A percentile compares a stretch with the other conserved stretches of the same genome.
These are phyloP conservation scores for Vanacampus margaritifer DNA, from an alignment of 2,113 vertebrate genomes.

Conservation along the genomic window DNA sequence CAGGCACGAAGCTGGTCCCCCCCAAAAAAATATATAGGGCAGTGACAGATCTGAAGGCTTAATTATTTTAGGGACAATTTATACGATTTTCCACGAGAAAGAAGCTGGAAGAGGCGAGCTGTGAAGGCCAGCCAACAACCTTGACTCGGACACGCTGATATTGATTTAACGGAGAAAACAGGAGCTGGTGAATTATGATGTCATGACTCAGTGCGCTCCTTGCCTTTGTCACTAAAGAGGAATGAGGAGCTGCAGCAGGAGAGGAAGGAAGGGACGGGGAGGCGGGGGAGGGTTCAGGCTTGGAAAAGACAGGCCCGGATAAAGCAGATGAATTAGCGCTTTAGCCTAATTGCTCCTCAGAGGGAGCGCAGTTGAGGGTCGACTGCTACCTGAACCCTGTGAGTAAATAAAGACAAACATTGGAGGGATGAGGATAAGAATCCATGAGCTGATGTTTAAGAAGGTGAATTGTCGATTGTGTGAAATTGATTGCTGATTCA, in stretches of 20 bases:
- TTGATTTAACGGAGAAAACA: slow-evolving; percentile 75
- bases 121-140: slow-evolving; percentile 66
- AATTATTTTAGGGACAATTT: slow-evolving; percentile 75
- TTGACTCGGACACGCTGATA: slow-evolving; percentile 73
- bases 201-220: slow-evolving; percentile 71
- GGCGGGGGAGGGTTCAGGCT: slow-evolving; percentile 27
- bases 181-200: slow-evolving; percentile 73
- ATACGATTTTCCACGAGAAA: slow-evolving; percentile 72
- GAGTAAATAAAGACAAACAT: slow-evolving; percentile 8
- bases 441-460: neutral
- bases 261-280: slow-evolving; percentile 3
- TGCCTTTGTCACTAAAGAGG: slow-evolving; percentile 64
- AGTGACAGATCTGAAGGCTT: slow-evolving; percentile 67
- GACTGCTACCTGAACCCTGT: slow-evolving; percentile 21
- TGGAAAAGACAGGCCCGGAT: slow-evolving; percentile 40
- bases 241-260: slow-evolving; percentile 10
- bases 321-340: slow-evolving; percentile 58
- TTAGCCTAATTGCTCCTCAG: slow-evolving; percentile 55
- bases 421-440: neutral
- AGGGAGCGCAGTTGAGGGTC: slow-evolving; percentile 47
- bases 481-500: neutral
- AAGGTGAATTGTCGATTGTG: neutral
- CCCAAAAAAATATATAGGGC: slow-evolving; percentile 36
- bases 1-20: slow-evolving; percentile 36
- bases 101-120: slow-evolving; percentile 53